Conservation (phyloP, 2,113 vertebrate genomes). For the Dissostichus mawsoni region DNA sequence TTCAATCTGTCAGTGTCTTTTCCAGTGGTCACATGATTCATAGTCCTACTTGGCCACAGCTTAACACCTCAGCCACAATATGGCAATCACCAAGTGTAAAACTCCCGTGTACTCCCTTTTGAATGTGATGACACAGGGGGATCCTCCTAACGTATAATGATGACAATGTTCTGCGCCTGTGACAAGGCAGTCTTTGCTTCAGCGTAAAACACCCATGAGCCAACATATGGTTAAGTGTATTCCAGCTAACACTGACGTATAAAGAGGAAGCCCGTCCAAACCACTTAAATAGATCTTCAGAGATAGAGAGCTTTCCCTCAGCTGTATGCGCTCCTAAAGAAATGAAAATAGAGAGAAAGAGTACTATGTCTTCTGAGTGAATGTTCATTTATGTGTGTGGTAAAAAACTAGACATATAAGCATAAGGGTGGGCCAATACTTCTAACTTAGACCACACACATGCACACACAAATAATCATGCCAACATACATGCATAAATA, state of each 20-base stretch:
- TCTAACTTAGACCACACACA: constrained; percentile 78
- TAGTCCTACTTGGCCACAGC: constrained; percentile 22
- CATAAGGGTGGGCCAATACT: constrained; percentile 48
- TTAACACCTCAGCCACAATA: constrained; percentile 31
- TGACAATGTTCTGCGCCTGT: constrained; percentile 70
- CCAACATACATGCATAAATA: constrained; percentile 28
- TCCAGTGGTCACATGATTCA: constrained; percentile 46
- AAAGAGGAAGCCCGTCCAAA: constrained; percentile 68
- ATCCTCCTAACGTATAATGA: constrained; percentile 72
- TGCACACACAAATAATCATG: constrained; percentile 44
- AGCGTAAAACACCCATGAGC: constrained; percentile 56
- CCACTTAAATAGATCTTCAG: constrained; percentile 75
- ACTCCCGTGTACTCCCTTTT: constrained; percentile 41
- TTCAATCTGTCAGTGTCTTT: constrained; percentile 29
- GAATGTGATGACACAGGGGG: constrained; percentile 61
- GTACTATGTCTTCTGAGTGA: constrained; percentile 17
- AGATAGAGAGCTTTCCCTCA: constrained; percentile 65
- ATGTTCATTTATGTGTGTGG: constrained; percentile 52
- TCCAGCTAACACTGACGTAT: constrained; percentile 77
- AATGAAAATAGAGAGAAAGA: constrained; percentile 53
- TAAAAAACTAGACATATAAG: constrained; percentile 60
- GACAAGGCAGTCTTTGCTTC: constrained; percentile 64
- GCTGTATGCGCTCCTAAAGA: constrained; percentile 49
- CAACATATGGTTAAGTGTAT: constrained; percentile 80
- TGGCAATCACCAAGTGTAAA: constrained; percentile 47